Evolutionary conservation across 1,140 invertebrate species (phyloP), one percentile per base, ranked within the genome.

Genomic region (Trichonephila clavata): DNA sequence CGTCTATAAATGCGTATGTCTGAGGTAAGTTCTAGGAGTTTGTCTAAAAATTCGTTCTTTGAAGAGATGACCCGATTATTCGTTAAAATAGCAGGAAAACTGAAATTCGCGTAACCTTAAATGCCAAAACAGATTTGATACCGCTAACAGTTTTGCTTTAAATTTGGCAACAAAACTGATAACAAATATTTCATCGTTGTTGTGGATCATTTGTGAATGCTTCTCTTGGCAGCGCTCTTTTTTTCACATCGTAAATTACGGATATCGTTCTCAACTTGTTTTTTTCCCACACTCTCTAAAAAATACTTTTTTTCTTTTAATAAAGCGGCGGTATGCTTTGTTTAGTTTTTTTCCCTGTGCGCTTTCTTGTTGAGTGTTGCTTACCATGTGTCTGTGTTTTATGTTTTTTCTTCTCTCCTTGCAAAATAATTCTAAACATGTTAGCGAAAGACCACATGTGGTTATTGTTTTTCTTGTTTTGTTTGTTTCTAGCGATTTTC

Each of bases 171-270:
- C 71, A 32, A 32, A 77, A 50, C 24, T 32, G 71, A 77, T 32
- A 77, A 39, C 71, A 77, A 77, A 32, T 18, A 77, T 77, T 39
- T 77, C 71, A 77, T 77, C 71, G 71, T 77, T 77, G 71, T 39
- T 18, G 27, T 39, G 71, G 24, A 77, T 32, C 71, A 77, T 18
- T 39, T 77, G 71, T 39, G 21, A 68, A 68, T 13, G 24, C n/a
- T 68, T 68, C 24, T 68, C 65, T 27, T 68, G 27, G 24, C 32
- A 7, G 27, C 13, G 5, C 1, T 77, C 32, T 77, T 77, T 77
- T 18, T 18, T 77, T 2, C 32, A 32, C 71, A 77, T 77, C 71
- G 27, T 77, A 77, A 77, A 77, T 77, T 32, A 20, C 71, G 27
- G 27, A 77, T 77, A 77, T 77, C 32, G 24, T 77, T 77, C 71